Evolutionary conservation across 2,888 invertebrate genomes (phyloP).

Genomic region (Chloroclystis v-ata): DNA sequence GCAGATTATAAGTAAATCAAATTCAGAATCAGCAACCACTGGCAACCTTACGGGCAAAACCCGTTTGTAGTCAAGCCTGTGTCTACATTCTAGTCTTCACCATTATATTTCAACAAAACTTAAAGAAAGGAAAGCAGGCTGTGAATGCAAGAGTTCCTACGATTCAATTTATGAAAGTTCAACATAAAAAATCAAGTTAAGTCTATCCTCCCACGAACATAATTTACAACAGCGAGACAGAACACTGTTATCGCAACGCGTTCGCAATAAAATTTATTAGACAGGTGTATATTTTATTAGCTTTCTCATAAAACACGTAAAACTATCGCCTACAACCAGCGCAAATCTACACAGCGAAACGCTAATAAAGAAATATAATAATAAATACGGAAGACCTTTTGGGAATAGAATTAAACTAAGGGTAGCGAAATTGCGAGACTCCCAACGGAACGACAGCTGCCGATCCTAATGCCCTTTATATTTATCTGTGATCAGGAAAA

Average conservation of each 20-base stretch:
- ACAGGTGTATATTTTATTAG: conserved; percentile 59
- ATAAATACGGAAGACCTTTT: conserved; percentile 74
- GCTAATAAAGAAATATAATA: conserved; percentile 75
- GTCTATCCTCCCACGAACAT: conserved; percentile 39
- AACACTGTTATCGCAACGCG: conserved; percentile 49
- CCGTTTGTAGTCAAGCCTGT: no score
- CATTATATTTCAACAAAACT: no score
- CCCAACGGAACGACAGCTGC: conserved; percentile 75
- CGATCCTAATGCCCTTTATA: conserved; percentile 69
- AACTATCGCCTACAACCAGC: conserved; percentile 50
- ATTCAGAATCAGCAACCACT: no score
- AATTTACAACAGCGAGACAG: conserved; percentile 45
- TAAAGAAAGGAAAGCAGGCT: neutral
- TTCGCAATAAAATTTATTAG: conserved; percentile 52
- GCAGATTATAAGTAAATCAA: no score
- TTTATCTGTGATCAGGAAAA: conserved; percentile 70
- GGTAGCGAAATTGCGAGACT: conserved; percentile 73
- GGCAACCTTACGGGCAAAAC: no score
- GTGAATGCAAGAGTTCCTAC: neutral
- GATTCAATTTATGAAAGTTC: neutral
- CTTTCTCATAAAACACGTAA: conserved; percentile 54
- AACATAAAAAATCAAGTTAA: conserved; percentile 27
- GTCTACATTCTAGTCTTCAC: no score
- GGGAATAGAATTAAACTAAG: conserved; percentile 74
- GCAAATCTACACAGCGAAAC: conserved; percentile 65